Evolutionary conservation across 2,888 invertebrate genomes (phyloP).

Genomic region (Lithophane ornitopus): DNA sequence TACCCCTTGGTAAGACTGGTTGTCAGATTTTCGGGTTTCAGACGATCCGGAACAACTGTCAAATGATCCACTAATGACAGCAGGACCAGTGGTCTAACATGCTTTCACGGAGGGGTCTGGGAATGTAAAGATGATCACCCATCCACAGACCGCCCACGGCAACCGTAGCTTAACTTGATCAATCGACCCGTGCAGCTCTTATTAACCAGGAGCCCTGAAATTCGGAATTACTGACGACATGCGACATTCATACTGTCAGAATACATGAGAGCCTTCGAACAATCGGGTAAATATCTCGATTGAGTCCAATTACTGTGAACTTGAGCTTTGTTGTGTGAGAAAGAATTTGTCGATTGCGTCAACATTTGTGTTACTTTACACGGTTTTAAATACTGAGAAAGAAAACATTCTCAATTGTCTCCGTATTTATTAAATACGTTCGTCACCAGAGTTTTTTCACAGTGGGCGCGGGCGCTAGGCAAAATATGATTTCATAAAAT

Average conservation of each 20-base stretch:
- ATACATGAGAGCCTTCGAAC: conserved; percentile 15
- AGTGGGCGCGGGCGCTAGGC: not conserved
- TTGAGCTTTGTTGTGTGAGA: conserved; percentile 34
- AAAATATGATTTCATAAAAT: too few species aligned
- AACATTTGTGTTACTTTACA: conserved; percentile 12
- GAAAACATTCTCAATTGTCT: conserved; percentile 13
- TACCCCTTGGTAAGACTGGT: not conserved
- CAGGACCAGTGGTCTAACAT: not conserved
- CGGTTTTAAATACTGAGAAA: conserved; percentile 4
- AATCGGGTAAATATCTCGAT: conserved; percentile 31
- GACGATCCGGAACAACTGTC: not conserved
- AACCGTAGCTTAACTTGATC: not conserved
- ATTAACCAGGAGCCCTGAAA: not conserved
- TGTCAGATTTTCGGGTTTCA: not conserved
- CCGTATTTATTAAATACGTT: conserved; percentile 6
- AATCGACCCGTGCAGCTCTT: not conserved
- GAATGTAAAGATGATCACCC: not conserved
- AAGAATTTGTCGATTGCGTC: conserved; percentile 25
- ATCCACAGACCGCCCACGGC: not conserved
- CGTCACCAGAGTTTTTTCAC: not conserved
- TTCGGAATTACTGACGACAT: not conserved
- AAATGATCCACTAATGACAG: too few species aligned
- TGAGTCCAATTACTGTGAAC: conserved; percentile 41
- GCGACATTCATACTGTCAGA: not conserved
- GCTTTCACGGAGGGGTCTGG: not conserved